These are phyloP conservation scores for Hippolais icterina DNA, from an alignment of 2,113 vertebrate genomes.

Conservation along the genomic window DNA sequence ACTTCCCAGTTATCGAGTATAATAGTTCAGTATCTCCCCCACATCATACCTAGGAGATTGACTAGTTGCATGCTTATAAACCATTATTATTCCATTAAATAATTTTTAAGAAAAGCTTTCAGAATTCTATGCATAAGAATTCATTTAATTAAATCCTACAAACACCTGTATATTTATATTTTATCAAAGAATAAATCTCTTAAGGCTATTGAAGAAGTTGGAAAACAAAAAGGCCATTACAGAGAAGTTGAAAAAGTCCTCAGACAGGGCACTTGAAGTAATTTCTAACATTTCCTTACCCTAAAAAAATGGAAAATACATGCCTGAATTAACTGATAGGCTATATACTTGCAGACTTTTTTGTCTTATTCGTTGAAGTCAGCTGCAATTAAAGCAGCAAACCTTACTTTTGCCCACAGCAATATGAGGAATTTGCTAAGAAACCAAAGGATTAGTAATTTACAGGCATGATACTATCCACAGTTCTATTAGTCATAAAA, in stretches of 20 bases:
- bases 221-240: not conserved
- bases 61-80: not conserved
- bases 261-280: rapidly evolving
- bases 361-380: not conserved
- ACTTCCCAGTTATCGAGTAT: not conserved
- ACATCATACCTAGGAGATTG: not conserved
- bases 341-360: not conserved
- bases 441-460: not conserved
- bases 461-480: not conserved
- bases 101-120: not conserved
- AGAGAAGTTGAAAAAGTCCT: not conserved
- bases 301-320: not conserved
- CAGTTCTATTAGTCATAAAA: not conserved
- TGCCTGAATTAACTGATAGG: not conserved
- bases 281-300: not conserved
- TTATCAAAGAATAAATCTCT: not conserved
- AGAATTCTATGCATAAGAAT: not conserved
- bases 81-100: not conserved
- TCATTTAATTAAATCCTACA: not conserved
- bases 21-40: not conserved
- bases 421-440: not conserved
- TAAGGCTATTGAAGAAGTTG: not conserved
- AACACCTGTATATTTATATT: not conserved
- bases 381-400: not conserved
- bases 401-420: not conserved